Evolutionary conservation across 2,113 vertebrate genomes (phyloP), one percentile per base, ranked within the genome.

Genomic region (Okapia johnstoni): DNA sequence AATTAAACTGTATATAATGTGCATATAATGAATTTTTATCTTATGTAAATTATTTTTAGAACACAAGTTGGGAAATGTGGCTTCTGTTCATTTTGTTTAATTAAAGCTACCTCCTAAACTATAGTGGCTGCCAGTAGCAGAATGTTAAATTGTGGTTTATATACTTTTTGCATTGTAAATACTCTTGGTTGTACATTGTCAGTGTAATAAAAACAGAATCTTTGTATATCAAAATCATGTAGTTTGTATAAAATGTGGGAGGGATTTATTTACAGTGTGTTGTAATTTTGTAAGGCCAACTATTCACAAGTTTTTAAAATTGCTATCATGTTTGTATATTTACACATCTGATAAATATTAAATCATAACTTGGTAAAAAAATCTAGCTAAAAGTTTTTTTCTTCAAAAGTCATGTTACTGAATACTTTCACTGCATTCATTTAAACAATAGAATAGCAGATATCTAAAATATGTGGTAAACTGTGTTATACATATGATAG

Each of bases 81-180:
- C 99, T 99, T 99, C 98, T 98, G 98, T 99, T 99, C 98, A 98
- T 99, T 99, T 99, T 96, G 99, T 99, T 97, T 99, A 99, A 99
- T 99, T 99, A 99, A 99, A 99, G 99, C 99, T 99, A 99, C 99
- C 99, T 99, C 99, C 99, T 99, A 98, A 99, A 99, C 98, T 99
- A 98, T 99, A 99, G 99, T 99, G 99, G 99, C 99, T 99, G 99
- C 99, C 99, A 99, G 99, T 99, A 99, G 99, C 99, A 99, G 98
- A 98, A 98, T 99, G 99, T 98, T 98, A 97, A 99, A 99, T 98
- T 99, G 98, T 99, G 98, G 98, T 99, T 99, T 99, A 98, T 99
- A 98, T 98, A 98, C 98, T 98, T 99, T 99, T 98, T 99, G 98
- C 98, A 96, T 99, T 99, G 99, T 99, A 99, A 99, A 99, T 99